phyloP scores from a whole-genome alignment of 2,113 vertebrate genomes.

The Semnornis frantzii region DNA sequence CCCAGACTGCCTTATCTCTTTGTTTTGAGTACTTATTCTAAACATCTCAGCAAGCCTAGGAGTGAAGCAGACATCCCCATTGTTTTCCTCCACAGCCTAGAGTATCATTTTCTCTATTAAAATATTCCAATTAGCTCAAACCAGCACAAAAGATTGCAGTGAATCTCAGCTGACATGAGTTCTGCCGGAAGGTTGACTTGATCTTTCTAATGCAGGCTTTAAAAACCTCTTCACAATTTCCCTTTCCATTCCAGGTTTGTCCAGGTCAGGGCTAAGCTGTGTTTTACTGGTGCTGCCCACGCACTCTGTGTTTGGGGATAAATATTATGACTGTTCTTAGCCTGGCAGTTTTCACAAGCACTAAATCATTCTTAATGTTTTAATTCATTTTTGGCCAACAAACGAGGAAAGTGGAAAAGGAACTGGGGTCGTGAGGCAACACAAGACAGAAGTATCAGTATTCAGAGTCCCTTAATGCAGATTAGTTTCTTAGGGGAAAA shows the following conservation, averaged over 20 bases:
- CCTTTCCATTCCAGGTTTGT: neutral
- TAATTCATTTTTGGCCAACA: neutral
- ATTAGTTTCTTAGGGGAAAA: neutral
- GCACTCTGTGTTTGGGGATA: slow-evolving; percentile 15
- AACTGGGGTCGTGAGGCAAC: neutral
- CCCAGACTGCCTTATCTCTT: too few relatives aligned
- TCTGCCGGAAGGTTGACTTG: neutral
- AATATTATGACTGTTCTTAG: slow-evolving; percentile 28
- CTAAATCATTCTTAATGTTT: neutral
- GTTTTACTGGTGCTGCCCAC: neutral
- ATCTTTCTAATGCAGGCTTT: neutral
- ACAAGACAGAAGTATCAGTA: neutral
- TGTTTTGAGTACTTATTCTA: too few relatives aligned
- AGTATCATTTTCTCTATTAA: too few relatives aligned
- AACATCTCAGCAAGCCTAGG: too few relatives aligned
- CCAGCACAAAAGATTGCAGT: neutral
- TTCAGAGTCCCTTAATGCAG: neutral
- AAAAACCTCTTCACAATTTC: neutral
- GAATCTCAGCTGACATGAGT: neutral
- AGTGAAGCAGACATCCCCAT: too few relatives aligned
- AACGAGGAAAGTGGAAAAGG: neutral
- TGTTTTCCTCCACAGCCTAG: too few relatives aligned
- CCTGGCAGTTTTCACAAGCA: neutral
- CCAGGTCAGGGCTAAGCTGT: neutral
- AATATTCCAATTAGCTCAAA: too few relatives aligned